Conservation (phyloP, 2,113 vertebrate species). For the Myotis davidii region DNA sequence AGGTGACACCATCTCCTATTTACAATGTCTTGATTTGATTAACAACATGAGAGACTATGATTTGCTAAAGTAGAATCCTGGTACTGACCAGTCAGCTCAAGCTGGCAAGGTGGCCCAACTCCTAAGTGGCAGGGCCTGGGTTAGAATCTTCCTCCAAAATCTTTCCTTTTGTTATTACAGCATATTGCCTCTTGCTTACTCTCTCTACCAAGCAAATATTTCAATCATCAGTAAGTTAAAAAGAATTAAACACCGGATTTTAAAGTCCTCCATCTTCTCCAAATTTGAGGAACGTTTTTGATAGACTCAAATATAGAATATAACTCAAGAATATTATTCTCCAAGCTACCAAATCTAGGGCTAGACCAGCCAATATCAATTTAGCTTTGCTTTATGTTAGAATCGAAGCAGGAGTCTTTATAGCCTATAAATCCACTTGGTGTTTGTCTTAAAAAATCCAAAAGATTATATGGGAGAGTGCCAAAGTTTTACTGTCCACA, state of each 20-base stretch:
- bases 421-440: slow-evolving; percentile 68
- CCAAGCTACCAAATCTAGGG: slow-evolving; percentile 53
- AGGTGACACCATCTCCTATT: slow-evolving; percentile 35
- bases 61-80: background rate
- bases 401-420: slow-evolving; percentile 71
- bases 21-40: background rate
- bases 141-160: slow-evolving; percentile 19
- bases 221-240: background rate
- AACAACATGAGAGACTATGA: background rate
- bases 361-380: slow-evolving; percentile 45
- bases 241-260: slow-evolving; percentile 26
- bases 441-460: slow-evolving; percentile 62
- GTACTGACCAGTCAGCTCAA: background rate
- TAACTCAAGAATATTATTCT: slow-evolving; percentile 17
- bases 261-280: background rate
- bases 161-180: background rate
- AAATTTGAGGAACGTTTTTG: slow-evolving; percentile 9
- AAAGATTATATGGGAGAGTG: slow-evolving; percentile 62
- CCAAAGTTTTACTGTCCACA: slow-evolving; percentile 64
- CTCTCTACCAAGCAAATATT: background rate
- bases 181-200: background rate
- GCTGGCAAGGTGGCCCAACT: background rate
- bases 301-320: background rate
- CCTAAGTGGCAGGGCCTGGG: background rate
- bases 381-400: slow-evolving; percentile 65